Evolutionary conservation across 2,113 vertebrate species (phyloP), one percentile per base, ranked within the genome.

Genomic region (Physeter macrocephalus): DNA sequence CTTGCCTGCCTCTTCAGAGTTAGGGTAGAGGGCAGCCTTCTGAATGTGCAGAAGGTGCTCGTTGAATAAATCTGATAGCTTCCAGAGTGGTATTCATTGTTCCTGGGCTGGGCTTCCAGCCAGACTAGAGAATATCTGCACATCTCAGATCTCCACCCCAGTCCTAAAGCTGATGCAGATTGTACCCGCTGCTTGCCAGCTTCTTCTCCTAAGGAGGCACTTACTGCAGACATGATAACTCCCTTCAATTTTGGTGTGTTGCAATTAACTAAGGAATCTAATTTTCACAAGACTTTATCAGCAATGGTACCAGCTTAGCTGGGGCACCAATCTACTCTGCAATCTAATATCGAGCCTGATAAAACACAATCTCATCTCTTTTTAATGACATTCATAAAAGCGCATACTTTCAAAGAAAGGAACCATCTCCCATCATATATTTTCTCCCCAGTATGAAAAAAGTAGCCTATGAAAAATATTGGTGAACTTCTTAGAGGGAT

Each of bases 361-460:
- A 82, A 83, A 96, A 85, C 36, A 20, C 23, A 75, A 62, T 75
- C 89, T 27, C 81, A 59, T 78, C 88, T 20, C 77, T 94, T 84
- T 80, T 64, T 83, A 88, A 67, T 92, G 92, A 85, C 90, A 59
- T 86, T 59, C 5, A 13, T 64, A 77, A 90, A 97, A 88, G 75
- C 71, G 29, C 72, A 20, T 46, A 0, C 46, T 95, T 89, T 80
- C 92, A 94, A 94, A 93, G 80, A 54, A 77, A 94, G 96, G 57
- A 0, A 1, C 36, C 46, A 39, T n/a, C 49, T 57, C 41, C 66
- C 39, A 27, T 72, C 61, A 11, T 66, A 54, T 39, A 57, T 86
- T 74, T 75, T 80, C 64, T 95, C 67, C 61, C 49, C 67, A 67
- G 34, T 49, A 17, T 64, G 62, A 75, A 92, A 86, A 90, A 82